Percentiles rank a stretch among this genome's conserved stretches.
phyloP scores from a whole-genome alignment of 2,113 vertebrate species.

The Dicentrarchus labrax region DNA sequence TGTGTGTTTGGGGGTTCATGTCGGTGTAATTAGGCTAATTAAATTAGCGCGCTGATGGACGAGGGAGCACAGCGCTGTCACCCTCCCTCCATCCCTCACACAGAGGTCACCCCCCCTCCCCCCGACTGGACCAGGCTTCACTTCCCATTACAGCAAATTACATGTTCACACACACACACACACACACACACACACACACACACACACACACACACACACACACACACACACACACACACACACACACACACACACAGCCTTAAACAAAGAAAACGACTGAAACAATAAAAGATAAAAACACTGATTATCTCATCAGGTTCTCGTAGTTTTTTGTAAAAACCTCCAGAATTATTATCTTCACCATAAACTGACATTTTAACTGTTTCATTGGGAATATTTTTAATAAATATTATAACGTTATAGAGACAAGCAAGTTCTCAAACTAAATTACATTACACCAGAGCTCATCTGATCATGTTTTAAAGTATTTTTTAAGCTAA shows the following conservation, averaged over 20 bases:
- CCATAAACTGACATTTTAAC: too few relatives aligned
- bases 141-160: slow-evolving; percentile 56
- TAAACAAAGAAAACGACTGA: slow-evolving; percentile 20
- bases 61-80: slow-evolving; percentile 79
- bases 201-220: not conserved
- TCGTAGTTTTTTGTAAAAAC: too few relatives aligned
- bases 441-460: too few relatives aligned
- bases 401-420: too few relatives aligned
- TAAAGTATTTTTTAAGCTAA: too few relatives aligned
- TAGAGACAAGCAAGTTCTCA: too few relatives aligned
- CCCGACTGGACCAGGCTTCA: slow-evolving; percentile 63
- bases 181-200: not conserved
- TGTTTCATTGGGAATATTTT: too few relatives aligned
- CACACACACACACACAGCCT: not conserved
- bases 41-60: slow-evolving; percentile 85
- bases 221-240: not conserved
- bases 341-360: too few relatives aligned
- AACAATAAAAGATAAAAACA: not conserved
- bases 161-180: slow-evolving; percentile 11
- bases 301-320: not conserved
- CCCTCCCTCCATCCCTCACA: slow-evolving; percentile 53
- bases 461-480: too few relatives aligned
- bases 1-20: slow-evolving; percentile 41
- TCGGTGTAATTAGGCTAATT: slow-evolving; percentile 85
- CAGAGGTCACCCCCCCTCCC: slow-evolving; percentile 66